Evolutionary conservation across 2,888 invertebrate genomes (phyloP).

Genomic region (Synanthedon andrenaeformis): DNA sequence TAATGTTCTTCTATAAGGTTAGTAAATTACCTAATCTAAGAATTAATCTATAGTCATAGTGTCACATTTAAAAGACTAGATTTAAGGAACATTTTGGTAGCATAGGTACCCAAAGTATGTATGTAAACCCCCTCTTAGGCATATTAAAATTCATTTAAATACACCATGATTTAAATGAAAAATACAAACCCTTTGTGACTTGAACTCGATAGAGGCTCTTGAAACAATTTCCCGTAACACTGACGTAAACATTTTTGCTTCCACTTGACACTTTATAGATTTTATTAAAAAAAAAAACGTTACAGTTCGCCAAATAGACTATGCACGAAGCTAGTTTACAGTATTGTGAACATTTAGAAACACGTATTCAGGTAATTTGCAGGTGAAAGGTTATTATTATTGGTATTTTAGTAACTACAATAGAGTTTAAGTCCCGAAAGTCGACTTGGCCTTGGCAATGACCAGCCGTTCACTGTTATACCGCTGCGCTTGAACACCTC

Average conservation of each 20-base stretch:
- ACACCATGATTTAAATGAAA: background rate
- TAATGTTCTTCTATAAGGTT: too few relatives aligned
- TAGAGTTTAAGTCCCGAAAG: constrained; percentile 22
- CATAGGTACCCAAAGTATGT: too few relatives aligned
- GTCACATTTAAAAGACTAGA: too few relatives aligned
- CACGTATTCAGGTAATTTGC: constrained; percentile 10
- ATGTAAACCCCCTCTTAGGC: too few relatives aligned
- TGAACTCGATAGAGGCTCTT: constrained; percentile 43
- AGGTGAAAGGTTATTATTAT: constrained; percentile 28
- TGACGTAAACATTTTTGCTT: constrained; percentile 47
- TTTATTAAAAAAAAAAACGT: background rate
- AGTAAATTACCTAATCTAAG: too few relatives aligned
- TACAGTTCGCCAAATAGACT: background rate
- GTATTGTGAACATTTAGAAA: constrained; percentile 3
- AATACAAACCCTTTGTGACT: constrained; percentile 35
- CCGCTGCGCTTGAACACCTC: constrained; percentile 45
- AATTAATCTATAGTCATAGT: too few relatives aligned
- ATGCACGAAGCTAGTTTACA: background rate
- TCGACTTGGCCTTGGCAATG: constrained; percentile 60
- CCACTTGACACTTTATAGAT: constrained; percentile 16
- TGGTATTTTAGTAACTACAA: constrained; percentile 18
- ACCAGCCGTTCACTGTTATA: constrained; percentile 58
- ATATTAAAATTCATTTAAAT: too few relatives aligned
- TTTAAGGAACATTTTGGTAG: too few relatives aligned
- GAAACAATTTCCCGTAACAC: constrained; percentile 54